A percentile compares a stretch with the other conserved stretches of the same genome.
phyloP scores from a whole-genome alignment of 2,797 vertebrate species.

The Lacerta bilineata region DNA sequence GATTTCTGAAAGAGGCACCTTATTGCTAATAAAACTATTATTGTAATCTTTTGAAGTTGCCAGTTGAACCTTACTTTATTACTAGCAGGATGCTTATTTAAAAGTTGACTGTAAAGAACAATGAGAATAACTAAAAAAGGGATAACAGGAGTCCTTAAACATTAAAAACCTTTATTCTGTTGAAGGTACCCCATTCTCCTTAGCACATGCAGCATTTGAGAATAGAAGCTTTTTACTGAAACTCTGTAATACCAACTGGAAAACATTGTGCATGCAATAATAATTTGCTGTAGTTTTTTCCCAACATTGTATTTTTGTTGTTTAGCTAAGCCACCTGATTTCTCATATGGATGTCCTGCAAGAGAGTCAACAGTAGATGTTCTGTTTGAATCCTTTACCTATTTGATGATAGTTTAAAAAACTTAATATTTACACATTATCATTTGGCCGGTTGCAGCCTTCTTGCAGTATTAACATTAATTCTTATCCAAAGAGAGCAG shows the following conservation, averaged over 20 bases:
- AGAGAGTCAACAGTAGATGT: neutral
- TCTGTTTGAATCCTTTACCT: neutral
- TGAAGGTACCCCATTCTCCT: neutral
- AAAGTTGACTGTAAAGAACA: neutral
- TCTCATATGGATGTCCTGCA: neutral
- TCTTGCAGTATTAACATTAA: constrained; percentile 2
- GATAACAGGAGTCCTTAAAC: neutral
- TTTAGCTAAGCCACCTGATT: neutral
- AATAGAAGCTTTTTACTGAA: neutral
- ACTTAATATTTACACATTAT: neutral
- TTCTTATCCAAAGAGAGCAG: neutral
- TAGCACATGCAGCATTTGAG: neutral
- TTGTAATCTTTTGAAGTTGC: neutral
- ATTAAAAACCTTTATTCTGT: neutral
- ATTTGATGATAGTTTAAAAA: neutral
- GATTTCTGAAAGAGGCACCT: too few species aligned
- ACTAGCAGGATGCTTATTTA: neutral
- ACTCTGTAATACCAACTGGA: neutral
- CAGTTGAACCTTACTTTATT: neutral
- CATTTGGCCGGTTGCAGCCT: neutral
- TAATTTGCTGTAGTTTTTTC: neutral
- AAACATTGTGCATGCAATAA: neutral
- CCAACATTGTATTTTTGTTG: neutral
- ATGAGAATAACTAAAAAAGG: neutral
- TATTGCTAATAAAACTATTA: neutral